A percentile compares a stretch with the other conserved stretches of the same genome.
These are phyloP conservation scores for Anthopleura xanthogrammica DNA, from an alignment of 92 coral and sea anemone genomes.

Conservation along the genomic window DNA sequence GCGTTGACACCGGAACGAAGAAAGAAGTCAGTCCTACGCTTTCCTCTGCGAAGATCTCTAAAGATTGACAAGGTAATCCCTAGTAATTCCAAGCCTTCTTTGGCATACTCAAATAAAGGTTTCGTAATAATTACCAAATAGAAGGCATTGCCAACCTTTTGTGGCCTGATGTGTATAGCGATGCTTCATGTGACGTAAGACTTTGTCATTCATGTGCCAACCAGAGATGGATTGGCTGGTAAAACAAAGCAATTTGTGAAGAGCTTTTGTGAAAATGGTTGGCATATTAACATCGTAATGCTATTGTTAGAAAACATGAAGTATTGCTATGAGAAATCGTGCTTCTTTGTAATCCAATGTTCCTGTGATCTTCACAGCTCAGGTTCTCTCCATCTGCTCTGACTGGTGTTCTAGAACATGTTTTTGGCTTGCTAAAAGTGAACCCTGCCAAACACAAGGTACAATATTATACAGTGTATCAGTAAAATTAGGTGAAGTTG, in stretches of 20 bases:
- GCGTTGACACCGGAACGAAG: constrained; percentile 78
- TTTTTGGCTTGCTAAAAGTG: constrained; percentile 67
- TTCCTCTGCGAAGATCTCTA: constrained; percentile 79
- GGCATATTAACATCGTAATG: too few relatives aligned
- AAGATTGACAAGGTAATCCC: constrained; percentile 86
- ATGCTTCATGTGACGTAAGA: too few relatives aligned
- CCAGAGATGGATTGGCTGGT: too few relatives aligned
- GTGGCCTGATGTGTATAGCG: background rate
- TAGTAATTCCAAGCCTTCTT: background rate
- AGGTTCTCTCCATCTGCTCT: constrained; percentile 66
- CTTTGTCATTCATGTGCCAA: too few relatives aligned
- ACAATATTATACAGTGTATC: background rate
- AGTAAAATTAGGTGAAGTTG: background rate
- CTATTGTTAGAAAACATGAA: too few relatives aligned
- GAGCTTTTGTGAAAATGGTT: too few relatives aligned
- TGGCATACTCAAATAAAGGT: too few relatives aligned
- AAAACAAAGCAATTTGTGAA: too few relatives aligned
- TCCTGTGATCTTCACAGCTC: constrained; percentile 48
- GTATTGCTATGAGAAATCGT: too few relatives aligned
- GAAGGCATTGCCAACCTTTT: background rate
- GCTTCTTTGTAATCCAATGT: background rate
- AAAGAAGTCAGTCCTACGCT: constrained; percentile 54
- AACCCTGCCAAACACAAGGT: constrained; percentile 94
- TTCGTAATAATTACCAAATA: background rate
- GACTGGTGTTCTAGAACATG: constrained; percentile 77